Evolutionary conservation across 2,113 vertebrate species (phyloP).

Genomic region (Syngnathus floridae): DNA sequence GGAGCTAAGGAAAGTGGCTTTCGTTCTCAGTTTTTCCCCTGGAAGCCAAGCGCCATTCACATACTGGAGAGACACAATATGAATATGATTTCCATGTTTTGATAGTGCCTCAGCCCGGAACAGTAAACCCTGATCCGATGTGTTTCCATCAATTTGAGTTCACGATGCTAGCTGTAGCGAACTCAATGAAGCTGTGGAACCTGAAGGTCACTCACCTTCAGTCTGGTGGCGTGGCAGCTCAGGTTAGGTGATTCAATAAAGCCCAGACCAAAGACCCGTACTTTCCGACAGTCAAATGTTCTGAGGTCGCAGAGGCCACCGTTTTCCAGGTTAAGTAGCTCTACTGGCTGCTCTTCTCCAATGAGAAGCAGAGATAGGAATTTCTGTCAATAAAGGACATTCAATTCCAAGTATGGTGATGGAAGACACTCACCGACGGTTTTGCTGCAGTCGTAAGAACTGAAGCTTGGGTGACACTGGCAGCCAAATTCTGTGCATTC

Average conservation of each 20-base stretch:
- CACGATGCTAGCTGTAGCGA: not conserved
- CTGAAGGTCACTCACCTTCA: conserved; percentile 59
- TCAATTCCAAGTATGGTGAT: not conserved
- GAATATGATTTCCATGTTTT: not conserved
- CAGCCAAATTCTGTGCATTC: conserved; percentile 71
- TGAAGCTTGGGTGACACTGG: conserved; percentile 65
- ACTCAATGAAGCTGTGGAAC: not conserved
- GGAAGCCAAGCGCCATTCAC: conserved; percentile 64
- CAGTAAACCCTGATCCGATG: not conserved
- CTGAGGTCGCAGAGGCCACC: conserved; percentile 62
- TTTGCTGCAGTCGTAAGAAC: conserved; percentile 71
- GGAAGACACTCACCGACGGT: conserved; percentile 61
- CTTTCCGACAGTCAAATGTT: conserved; percentile 46
- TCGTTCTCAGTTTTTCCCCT: conserved; percentile 66
- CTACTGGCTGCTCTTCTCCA: conserved; percentile 56
- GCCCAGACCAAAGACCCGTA: conserved; percentile 52
- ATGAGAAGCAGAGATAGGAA: not conserved
- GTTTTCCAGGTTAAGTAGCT: conserved; percentile 68
- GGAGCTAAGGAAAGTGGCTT: conserved; percentile 76
- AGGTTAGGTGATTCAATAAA: conserved; percentile 63
- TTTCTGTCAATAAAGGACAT: not conserved
- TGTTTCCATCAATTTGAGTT: not conserved
- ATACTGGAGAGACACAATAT: conserved; percentile 42
- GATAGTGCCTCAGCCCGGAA: not conserved
- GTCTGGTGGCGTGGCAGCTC: conserved; percentile 61